A percentile compares a stretch with the other conserved stretches of the same genome.
phyloP scores from a whole-genome alignment of 1,140 invertebrate genomes.

The Drosophila seguyi region DNA sequence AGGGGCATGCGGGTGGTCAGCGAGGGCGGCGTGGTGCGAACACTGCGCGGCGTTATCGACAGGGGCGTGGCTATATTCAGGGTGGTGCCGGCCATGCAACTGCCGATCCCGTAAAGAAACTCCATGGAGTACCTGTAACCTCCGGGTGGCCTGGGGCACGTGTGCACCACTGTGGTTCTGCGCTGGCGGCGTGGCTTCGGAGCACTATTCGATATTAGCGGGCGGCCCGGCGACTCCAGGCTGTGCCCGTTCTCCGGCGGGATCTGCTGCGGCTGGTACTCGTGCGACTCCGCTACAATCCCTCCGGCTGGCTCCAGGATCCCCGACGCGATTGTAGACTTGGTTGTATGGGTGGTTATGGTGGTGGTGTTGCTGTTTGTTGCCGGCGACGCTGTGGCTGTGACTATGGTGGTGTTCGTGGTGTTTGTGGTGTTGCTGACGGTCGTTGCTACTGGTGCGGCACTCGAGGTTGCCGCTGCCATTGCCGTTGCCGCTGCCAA shows the following conservation, averaged over 20 bases:
- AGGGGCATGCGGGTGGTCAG: conserved; percentile 25
- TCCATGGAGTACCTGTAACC: conserved; percentile 75
- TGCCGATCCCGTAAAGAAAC: conserved; percentile 68
- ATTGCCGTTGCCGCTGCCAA: conserved; percentile 60
- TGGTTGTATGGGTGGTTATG: conserved; percentile 6
- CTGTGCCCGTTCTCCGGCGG: conserved; percentile 1
- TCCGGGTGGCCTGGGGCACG: conserved; percentile 61
- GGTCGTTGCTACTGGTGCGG: conserved; percentile 34
- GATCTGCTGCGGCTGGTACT: conserved; percentile 4
- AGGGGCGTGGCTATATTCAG: conserved; percentile 62
- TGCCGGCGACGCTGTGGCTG: conserved; percentile 32
- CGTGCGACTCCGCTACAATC: conserved; percentile 2
- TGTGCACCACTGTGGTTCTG: conserved; percentile 37
- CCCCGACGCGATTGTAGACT: conserved; percentile 1
- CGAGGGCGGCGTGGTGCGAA: conserved; percentile 49
- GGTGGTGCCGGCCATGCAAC: conserved; percentile 53
- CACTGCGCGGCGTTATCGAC: conserved; percentile 61
- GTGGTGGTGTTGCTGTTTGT: conserved; percentile 6
- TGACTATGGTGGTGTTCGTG: conserved; percentile 23
- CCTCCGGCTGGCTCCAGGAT: conserved; percentile 7
- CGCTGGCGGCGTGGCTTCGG: conserved; percentile 22
- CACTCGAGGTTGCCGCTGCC: conserved; percentile 50
- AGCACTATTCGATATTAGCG: conserved; percentile 1
- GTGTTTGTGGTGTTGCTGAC: conserved; percentile 29
- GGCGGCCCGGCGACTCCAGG: conserved; percentile 1